Conservation (phyloP, 2,888 invertebrate species). For the Phyllotreta striolata region DNA sequence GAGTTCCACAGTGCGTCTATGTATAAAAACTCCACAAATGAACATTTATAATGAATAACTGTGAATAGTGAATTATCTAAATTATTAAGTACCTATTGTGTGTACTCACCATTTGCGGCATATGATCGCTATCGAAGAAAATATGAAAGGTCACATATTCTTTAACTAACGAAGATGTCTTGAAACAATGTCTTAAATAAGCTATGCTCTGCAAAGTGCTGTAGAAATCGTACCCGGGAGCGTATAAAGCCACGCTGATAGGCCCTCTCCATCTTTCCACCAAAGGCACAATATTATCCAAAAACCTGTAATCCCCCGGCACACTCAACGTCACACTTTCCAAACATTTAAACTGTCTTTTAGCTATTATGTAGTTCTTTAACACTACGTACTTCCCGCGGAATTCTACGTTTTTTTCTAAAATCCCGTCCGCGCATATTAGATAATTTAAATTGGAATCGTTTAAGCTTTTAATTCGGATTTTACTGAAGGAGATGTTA, state of each 20-base stretch:
- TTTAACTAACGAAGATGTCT: constrained; percentile 72
- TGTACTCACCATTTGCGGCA: constrained; percentile 65
- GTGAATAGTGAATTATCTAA: background rate
- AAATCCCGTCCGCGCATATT: constrained; percentile 30
- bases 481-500: background rate
- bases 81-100: background rate
- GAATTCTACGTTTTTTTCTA: constrained; percentile 34
- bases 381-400: constrained; percentile 74
- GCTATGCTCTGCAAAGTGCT: constrained; percentile 78
- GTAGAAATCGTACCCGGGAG: constrained; percentile 80
- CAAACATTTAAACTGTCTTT: constrained; percentile 38
- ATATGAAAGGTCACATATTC: constrained; percentile 84
- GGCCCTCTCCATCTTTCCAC: constrained; percentile 86
- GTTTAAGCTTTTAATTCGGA: constrained; percentile 8
- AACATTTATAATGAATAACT: background rate
- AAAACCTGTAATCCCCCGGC: constrained; percentile 67
- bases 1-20: no score
- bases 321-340: constrained; percentile 47
- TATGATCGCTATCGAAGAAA: constrained; percentile 81
- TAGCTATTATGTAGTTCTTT: constrained; percentile 76
- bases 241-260: constrained; percentile 82
- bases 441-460: constrained; percentile 9
- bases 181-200: constrained; percentile 77
- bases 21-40: background rate
- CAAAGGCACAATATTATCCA: constrained; percentile 83